Conservation (phyloP, 2,888 invertebrate species). For the Sturmia bella region DNA sequence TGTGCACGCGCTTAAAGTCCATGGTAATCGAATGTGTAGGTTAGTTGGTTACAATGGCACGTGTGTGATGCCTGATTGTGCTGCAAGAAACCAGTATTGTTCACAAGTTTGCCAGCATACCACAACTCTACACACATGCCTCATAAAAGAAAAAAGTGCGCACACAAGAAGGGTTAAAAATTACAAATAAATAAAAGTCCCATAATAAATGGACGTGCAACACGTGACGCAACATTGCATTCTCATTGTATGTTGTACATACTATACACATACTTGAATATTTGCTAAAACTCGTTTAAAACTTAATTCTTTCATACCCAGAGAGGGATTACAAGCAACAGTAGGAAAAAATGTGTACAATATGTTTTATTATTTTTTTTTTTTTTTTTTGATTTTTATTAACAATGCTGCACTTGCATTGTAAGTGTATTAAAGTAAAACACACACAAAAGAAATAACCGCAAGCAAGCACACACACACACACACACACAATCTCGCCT, state of each 20-base stretch:
- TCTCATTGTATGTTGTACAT: no score
- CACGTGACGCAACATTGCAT: conserved; percentile 66
- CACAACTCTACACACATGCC: neutral
- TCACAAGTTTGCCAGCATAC: neutral
- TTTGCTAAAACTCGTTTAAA: conserved; percentile 41
- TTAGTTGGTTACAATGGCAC: conserved; percentile 47
- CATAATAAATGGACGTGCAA: conserved; percentile 65
- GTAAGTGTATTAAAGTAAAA: conserved; percentile 37
- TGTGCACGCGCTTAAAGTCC: neutral
- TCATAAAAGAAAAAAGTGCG: conserved; percentile 2
- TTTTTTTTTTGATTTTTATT: conserved; percentile 23
- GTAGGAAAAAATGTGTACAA: neutral
- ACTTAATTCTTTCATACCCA: conserved; percentile 34
- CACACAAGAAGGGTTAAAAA: conserved; percentile 56
- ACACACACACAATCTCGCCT: neutral
- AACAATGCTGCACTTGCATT: conserved; percentile 25
- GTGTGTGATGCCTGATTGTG: conserved; percentile 58
- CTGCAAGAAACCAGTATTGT: conserved; percentile 9
- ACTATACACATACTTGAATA: no score
- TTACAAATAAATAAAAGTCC: conserved; percentile 58
- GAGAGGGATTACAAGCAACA: conserved; percentile 31
- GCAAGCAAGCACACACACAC: neutral
- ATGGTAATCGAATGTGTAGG: conserved; percentile 15
- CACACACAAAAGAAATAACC: neutral
- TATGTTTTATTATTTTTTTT: conserved; percentile 4